A percentile compares a stretch with the other conserved stretches of the same genome.
Conservation (phyloP, 2,888 invertebrate species). For the Cheilosia vulpina region DNA sequence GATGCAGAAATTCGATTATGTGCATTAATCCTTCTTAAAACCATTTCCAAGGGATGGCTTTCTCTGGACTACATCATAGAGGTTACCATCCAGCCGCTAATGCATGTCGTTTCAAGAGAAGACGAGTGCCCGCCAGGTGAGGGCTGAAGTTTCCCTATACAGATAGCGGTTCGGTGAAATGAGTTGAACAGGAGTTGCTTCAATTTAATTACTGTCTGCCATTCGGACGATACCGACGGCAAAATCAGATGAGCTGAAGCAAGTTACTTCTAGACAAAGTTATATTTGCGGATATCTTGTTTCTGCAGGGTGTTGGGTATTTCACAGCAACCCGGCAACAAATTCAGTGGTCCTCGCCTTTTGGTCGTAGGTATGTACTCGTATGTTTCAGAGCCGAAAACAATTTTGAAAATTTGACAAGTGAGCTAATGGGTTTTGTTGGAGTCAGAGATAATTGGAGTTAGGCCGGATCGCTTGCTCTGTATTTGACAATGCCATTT, state of each 20-base stretch:
- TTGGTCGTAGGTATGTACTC: not conserved
- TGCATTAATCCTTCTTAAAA: slow-evolving; percentile 68
- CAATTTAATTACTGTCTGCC: slow-evolving; percentile 70
- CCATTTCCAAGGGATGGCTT: slow-evolving; percentile 52
- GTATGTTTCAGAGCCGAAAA: slow-evolving; percentile 7
- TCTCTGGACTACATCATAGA: slow-evolving; percentile 37
- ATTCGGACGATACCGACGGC: slow-evolving; percentile 47
- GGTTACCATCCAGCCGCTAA: slow-evolving; percentile 57
- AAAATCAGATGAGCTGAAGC: slow-evolving; percentile 55
- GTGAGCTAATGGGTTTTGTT: slow-evolving; percentile 32
- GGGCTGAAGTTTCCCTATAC: not conserved
- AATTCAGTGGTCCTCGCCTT: slow-evolving; percentile 23
- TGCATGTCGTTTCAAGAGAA: slow-evolving; percentile 46
- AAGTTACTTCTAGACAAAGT: slow-evolving; percentile 56
- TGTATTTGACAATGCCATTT: not conserved
- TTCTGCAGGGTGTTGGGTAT: slow-evolving; percentile 10
- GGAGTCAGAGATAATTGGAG: slow-evolving; percentile 36
- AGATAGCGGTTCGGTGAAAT: slow-evolving; percentile 13
- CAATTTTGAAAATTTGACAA: slow-evolving; percentile 44
- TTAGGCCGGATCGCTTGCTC: not conserved
- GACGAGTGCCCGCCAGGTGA: slow-evolving; percentile 1
- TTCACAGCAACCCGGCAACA: slow-evolving; percentile 4
- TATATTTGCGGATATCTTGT: slow-evolving; percentile 30
- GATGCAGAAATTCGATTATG: slow-evolving; percentile 60
- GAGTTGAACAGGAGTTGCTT: slow-evolving; percentile 44